Evolutionary conservation across 2,888 invertebrate species (phyloP).

Genomic region (Agrotis ipsilon): DNA sequence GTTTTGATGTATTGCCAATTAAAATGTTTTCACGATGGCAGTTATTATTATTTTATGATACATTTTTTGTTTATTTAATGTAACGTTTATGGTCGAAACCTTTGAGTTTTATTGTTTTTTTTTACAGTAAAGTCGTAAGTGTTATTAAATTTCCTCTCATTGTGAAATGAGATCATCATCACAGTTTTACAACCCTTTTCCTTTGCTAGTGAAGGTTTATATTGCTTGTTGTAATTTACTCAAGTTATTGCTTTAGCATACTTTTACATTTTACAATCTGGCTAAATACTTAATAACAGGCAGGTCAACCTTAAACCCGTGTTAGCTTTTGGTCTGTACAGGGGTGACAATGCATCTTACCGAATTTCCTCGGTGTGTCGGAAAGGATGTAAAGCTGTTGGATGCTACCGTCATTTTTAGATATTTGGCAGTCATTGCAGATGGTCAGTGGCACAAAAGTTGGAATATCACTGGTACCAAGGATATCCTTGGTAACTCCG

Average conservation of each 20-base stretch:
- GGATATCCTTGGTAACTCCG: no score
- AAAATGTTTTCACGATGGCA: slow-evolving; percentile 41
- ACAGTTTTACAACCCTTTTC: slow-evolving; percentile 45
- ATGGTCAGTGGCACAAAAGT: no score
- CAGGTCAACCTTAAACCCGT: no score
- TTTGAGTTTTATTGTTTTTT: slow-evolving; percentile 23
- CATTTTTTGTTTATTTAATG: slow-evolving; percentile 18
- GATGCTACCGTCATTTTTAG: no score
- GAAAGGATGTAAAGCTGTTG: no score
- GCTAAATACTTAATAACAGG: no score
- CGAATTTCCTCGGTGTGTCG: no score
- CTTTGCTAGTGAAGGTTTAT: slow-evolving; percentile 38
- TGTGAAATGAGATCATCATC: slow-evolving; percentile 43
- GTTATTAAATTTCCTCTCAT: slow-evolving; percentile 39
- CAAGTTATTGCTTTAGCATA: slow-evolving; percentile 41
- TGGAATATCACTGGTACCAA: no score
- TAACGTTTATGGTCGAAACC: slow-evolving; percentile 4
- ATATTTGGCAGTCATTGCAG: no score
- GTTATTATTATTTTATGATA: slow-evolving; percentile 16
- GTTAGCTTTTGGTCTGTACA: no score
- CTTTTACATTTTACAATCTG: slow-evolving; percentile 20
- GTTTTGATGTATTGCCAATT: slow-evolving; percentile 49
- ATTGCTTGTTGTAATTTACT: slow-evolving; percentile 35
- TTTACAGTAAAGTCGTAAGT: slow-evolving; percentile 36
- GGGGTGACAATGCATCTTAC: no score